Evolutionary conservation across 2,113 vertebrate genomes (phyloP).

Genomic region (Seriola quinqueradiata): DNA sequence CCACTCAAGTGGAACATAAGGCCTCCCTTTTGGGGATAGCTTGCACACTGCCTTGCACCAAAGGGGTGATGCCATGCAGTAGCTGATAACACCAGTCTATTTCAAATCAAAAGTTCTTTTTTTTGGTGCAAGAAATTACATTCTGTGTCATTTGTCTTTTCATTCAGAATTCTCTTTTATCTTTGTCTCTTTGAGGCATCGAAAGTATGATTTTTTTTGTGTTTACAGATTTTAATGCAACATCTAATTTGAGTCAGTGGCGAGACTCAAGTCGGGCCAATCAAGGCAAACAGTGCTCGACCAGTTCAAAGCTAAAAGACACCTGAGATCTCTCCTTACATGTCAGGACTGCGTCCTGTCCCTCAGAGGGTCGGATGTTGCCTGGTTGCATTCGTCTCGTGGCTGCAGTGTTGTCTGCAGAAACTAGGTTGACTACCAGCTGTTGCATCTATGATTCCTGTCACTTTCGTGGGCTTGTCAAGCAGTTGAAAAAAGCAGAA

Average conservation of each 20-base stretch:
- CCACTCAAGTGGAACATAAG: conserved; percentile 11
- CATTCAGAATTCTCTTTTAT: conserved; percentile 63
- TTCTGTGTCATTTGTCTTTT: conserved; percentile 43
- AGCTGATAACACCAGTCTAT: background rate
- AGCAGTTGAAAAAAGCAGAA: too few relatives aligned
- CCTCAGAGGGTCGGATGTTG: too few relatives aligned
- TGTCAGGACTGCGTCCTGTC: too few relatives aligned
- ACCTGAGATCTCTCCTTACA: too few relatives aligned
- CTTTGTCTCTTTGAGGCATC: conserved; percentile 45
- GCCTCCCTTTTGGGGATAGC: background rate
- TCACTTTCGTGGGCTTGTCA: too few relatives aligned
- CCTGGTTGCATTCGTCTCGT: too few relatives aligned
- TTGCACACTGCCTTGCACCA: background rate
- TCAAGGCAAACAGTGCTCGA: too few relatives aligned
- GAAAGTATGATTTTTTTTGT: conserved; percentile 8
- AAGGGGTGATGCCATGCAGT: conserved; percentile 5
- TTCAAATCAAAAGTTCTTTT: conserved; percentile 27
- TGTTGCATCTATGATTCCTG: too few relatives aligned
- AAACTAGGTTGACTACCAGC: too few relatives aligned
- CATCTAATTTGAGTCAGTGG: conserved; percentile 2
- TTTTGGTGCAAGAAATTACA: conserved; percentile 52
- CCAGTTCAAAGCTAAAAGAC: too few relatives aligned
- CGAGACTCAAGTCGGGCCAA: too few relatives aligned
- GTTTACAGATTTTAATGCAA: conserved; percentile 9
- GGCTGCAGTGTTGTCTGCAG: too few relatives aligned